Percentiles rank a stretch among this genome's conserved stretches.
phyloP scores from a whole-genome alignment of 1,140 invertebrate genomes.

The Drosophila ficusphila region DNA sequence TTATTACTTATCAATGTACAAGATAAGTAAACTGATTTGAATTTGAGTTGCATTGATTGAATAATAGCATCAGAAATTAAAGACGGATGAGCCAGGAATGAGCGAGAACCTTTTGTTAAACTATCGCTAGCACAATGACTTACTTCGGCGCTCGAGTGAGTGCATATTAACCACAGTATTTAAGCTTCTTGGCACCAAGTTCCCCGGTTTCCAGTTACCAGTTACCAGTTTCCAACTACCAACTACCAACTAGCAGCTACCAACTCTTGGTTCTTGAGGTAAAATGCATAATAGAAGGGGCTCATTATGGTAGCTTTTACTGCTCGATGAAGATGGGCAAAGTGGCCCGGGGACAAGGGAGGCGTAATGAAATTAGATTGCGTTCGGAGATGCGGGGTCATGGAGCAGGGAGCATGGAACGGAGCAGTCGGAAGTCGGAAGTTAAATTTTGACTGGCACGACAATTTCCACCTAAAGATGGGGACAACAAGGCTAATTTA shows the following conservation, averaged over 20 bases:
- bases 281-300: conserved; percentile 2
- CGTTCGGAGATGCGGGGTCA: background rate
- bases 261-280: background rate
- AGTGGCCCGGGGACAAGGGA: background rate
- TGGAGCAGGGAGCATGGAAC: conserved; percentile 4
- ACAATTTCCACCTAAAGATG: conserved; percentile 38
- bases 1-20: too few relatives aligned
- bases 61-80: too few relatives aligned
- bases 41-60: too few relatives aligned
- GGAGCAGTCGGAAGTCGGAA: background rate
- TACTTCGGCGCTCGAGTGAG: background rate
- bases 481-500: conserved; percentile 48
- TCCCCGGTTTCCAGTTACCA: background rate
- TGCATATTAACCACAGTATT: background rate
- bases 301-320: conserved; percentile 37
- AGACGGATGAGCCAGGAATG: too few relatives aligned
- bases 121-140: background rate
- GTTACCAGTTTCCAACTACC: background rate
- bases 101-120: background rate
- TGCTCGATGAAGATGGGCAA: background rate
- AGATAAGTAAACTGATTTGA: too few relatives aligned
- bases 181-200: background rate
- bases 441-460: conserved; percentile 1
- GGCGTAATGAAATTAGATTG: conserved; percentile 44
- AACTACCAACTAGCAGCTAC: background rate